These are phyloP conservation scores for Battus philenor DNA, from an alignment of 1,140 invertebrate species.

Conservation along the genomic window DNA sequence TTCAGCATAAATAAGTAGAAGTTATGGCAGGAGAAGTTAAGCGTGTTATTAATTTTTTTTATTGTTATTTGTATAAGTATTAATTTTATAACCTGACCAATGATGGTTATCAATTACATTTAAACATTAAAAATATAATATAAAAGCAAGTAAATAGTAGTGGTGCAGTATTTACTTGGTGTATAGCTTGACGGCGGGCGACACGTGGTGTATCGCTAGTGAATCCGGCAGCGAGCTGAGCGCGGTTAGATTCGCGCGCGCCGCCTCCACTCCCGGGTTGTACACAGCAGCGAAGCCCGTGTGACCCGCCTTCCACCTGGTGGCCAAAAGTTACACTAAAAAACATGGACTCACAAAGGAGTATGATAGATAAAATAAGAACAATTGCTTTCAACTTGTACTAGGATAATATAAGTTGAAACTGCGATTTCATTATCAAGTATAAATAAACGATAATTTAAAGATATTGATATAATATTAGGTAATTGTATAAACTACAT, in stretches of 20 bases:
- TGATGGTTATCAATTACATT: too few species aligned
- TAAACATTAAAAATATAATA: too few species aligned
- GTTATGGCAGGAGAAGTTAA: too few species aligned
- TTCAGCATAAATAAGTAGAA: too few species aligned
- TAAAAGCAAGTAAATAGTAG: too few species aligned
- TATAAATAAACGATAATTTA: too few species aligned
- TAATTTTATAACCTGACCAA: too few species aligned
- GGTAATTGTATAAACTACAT: background rate
- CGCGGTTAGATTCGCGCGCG: conserved; percentile 29
- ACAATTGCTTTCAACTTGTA: background rate
- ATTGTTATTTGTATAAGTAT: too few species aligned
- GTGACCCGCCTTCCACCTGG: conserved; percentile 51
- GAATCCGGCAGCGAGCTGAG: conserved; percentile 26
- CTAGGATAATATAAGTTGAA: too few species aligned
- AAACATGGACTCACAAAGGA: background rate
- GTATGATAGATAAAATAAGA: too few species aligned
- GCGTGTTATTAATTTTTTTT: too few species aligned
- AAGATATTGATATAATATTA: conserved; percentile 8
- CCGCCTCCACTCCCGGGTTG: conserved; percentile 26
- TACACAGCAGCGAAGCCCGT: conserved; percentile 45
- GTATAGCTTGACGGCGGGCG: conserved; percentile 14
- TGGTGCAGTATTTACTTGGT: conserved; percentile 48
- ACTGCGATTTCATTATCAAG: too few species aligned
- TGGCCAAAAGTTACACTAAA: background rate
- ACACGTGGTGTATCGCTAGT: conserved; percentile 36